Evolutionary conservation across 2,797 vertebrate species (phyloP).

Genomic region (Agapornis canus): DNA sequence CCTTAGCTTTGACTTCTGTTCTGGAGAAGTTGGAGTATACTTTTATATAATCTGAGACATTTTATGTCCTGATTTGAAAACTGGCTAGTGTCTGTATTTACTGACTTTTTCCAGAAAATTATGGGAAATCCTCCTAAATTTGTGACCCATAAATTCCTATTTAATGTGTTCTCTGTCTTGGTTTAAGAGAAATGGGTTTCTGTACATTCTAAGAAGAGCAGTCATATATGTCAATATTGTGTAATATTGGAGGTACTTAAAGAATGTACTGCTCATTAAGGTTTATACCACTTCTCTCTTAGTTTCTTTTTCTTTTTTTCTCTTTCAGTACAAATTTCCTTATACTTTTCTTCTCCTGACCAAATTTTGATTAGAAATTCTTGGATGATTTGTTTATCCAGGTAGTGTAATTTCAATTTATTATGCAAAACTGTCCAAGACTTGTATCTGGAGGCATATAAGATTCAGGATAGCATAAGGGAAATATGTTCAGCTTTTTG

Average conservation of each 20-base stretch:
- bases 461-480: conserved; percentile 52
- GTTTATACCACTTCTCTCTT: background rate
- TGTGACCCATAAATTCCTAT: background rate
- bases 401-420: background rate
- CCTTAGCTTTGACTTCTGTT: conserved; percentile 72
- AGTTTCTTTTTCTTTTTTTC: background rate
- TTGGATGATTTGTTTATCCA: conserved; percentile 3
- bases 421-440: background rate
- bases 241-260: conserved; percentile 15
- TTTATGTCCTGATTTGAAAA: conserved; percentile 52
- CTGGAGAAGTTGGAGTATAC: conserved; percentile 51
- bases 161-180: background rate
- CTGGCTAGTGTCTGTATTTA: conserved; percentile 15
- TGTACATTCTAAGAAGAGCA: background rate
- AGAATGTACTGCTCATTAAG: background rate
- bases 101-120: conserved; percentile 1
- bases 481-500: conserved; percentile 23
- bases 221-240: background rate
- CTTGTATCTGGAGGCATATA: background rate
- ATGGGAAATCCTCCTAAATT: background rate
- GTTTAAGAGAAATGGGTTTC: background rate
- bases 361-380: background rate
- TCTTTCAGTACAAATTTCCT: background rate
- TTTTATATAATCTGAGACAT: conserved; percentile 54
- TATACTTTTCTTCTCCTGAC: background rate